Percentiles rank a stretch among this genome's conserved stretches.
Evolutionary conservation across 1,140 invertebrate species (phyloP).

Genomic region (Teleopsis dalmanni): DNA sequence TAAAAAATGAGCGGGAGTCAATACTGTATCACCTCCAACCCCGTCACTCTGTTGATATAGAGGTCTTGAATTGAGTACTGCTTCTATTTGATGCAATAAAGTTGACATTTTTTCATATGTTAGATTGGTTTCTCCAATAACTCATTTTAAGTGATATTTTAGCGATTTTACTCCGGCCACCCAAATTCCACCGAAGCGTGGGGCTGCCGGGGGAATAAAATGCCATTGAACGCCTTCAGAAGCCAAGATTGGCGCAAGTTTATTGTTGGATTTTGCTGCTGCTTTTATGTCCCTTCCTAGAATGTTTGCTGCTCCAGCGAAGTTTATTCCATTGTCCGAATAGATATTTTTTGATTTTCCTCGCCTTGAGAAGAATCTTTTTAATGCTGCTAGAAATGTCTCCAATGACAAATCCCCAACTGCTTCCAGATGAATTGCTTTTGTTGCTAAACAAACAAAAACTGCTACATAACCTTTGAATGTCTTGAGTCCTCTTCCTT

Average conservation of each 20-base stretch:
- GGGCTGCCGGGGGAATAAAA: conserved; percentile 21
- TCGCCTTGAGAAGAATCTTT: conserved; percentile 33
- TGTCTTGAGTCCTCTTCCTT: conserved; percentile 10
- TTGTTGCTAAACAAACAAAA: conserved; percentile 35
- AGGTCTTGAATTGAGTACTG: conserved; percentile 12
- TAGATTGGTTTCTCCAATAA: neutral
- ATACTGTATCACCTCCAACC: neutral
- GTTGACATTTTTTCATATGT: conserved; percentile 5
- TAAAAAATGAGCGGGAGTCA: conserved; percentile 6
- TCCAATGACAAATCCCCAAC: conserved; percentile 28
- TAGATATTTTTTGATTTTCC: conserved; percentile 13
- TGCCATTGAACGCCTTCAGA: conserved; percentile 20
- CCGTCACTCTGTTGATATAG: neutral
- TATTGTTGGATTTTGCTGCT: neutral
- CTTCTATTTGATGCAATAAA: conserved; percentile 20
- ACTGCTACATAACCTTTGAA: conserved; percentile 25
- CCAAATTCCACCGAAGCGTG: conserved; percentile 34
- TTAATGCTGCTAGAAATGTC: conserved; percentile 36
- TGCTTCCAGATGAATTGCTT: conserved; percentile 34
- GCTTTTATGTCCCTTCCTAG: neutral
- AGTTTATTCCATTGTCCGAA: conserved; percentile 23
- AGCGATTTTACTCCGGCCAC: conserved; percentile 20
- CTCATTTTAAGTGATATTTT: conserved; percentile 7
- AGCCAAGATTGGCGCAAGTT: neutral
- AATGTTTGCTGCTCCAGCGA: conserved; percentile 13